Evolutionary conservation across 2,797 vertebrate genomes (phyloP).

Genomic region (Coranthus polyacanthus): DNA sequence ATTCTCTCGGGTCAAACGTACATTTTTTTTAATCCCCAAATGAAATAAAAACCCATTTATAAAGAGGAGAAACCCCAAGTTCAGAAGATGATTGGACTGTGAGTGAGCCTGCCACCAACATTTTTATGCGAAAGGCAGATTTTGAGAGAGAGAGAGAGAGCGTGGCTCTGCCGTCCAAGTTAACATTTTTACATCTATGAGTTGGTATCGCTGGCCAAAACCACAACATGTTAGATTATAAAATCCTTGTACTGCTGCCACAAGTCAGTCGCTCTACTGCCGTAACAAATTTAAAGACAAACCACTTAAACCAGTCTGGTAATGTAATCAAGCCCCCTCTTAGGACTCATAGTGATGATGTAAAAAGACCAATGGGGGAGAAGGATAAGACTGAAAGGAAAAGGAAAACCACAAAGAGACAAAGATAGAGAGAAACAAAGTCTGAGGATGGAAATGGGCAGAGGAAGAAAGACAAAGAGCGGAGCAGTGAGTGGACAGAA

Average conservation of each 20-base stretch:
- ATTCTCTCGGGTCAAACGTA: constrained; percentile 2
- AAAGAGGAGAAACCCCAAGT: neutral
- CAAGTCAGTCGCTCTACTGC: constrained; percentile 48
- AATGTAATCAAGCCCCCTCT: constrained; percentile 53
- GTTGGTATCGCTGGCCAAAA: constrained; percentile 12
- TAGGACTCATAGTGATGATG: constrained; percentile 38
- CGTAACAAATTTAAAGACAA: constrained; percentile 25
- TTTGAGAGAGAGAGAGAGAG: too few relatives aligned
- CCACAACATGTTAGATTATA: constrained; percentile 43
- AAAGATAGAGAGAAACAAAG: constrained; percentile 25
- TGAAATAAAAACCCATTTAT: constrained; percentile 11
- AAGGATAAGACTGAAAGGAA: constrained; percentile 22
- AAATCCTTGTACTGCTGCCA: constrained; percentile 54
- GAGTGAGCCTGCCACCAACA: constrained; percentile 20
- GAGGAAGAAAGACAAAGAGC: constrained; percentile 10
- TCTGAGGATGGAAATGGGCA: constrained; percentile 35
- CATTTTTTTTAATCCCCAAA: constrained; percentile 16
- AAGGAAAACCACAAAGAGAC: constrained; percentile 41
- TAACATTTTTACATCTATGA: constrained; percentile 9
- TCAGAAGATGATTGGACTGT: neutral
- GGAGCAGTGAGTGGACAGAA: constrained; percentile 11
- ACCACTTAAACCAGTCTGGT: constrained; percentile 54
- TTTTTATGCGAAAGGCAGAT: constrained; percentile 1
- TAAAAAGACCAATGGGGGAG: constrained; percentile 6
- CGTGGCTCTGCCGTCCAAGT: constrained; percentile 14